Conservation (phyloP, 2,888 invertebrate species). For the Drosophila antonietae region DNA sequence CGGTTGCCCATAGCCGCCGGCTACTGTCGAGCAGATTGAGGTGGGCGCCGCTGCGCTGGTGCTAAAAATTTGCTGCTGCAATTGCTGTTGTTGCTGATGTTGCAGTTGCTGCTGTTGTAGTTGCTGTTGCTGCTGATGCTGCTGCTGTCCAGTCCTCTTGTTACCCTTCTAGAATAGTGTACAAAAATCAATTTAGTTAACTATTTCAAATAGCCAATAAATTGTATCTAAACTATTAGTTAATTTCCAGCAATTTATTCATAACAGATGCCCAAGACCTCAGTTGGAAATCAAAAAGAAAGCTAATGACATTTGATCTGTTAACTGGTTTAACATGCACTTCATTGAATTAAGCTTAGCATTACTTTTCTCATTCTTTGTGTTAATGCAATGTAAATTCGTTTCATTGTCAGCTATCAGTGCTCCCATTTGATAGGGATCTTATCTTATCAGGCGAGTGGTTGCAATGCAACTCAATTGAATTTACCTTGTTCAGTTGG, state of each 20-base stretch:
- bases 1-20: conserved; percentile 83
- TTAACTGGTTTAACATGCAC: background rate
- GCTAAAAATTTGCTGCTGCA: conserved; percentile 82
- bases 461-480: background rate
- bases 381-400: conserved; percentile 10
- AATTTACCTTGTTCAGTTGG: conserved; percentile 84
- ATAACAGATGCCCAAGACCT: no score
- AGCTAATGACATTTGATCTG: background rate
- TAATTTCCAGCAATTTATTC: background rate
- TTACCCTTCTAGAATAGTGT: conserved; percentile 80
- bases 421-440: conserved; percentile 49
- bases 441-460: conserved; percentile 43
- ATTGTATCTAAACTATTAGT: background rate
- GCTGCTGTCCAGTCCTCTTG: conserved; percentile 62
- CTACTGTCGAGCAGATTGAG: conserved; percentile 71
- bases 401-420: conserved; percentile 24
- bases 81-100: conserved; percentile 56
- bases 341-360: background rate
- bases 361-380: conserved; percentile 8
- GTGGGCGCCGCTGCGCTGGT: conserved; percentile 76
- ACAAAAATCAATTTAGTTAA: background rate
- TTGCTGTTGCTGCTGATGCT: conserved; percentile 51
- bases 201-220: background rate
- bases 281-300: no score
- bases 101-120: conserved; percentile 58